Conservation (phyloP, 2,888 invertebrate genomes). For the Monochamus alternatus region DNA sequence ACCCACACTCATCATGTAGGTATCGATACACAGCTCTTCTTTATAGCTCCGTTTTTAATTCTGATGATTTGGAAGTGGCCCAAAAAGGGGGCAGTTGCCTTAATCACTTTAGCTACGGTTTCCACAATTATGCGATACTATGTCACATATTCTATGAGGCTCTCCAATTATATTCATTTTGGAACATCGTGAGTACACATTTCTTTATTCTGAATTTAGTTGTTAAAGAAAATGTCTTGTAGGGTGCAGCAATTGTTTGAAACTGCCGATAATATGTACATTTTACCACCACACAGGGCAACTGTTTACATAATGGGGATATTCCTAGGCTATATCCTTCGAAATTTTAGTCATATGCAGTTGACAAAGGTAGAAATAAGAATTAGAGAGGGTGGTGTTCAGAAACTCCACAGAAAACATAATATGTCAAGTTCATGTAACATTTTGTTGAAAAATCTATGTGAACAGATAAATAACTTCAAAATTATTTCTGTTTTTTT, state of each 20-base stretch:
- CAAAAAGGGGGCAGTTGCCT: constrained; percentile 70
- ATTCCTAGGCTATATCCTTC: constrained; percentile 75
- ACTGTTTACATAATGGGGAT: constrained; percentile 82
- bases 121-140: constrained; percentile 78
- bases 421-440: too few species aligned
- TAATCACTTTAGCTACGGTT: constrained; percentile 71
- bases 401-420: too few species aligned
- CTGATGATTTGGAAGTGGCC: constrained; percentile 77
- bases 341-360: constrained; percentile 69
- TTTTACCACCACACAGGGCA: constrained; percentile 77
- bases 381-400: too few species aligned
- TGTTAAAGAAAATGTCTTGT: constrained; percentile 54
- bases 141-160: constrained; percentile 74
- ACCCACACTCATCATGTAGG: constrained; percentile 83
- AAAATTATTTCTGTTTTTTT: too few species aligned
- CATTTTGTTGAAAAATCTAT: too few species aligned
- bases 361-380: constrained; percentile 72
- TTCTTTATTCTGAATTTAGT: constrained; percentile 1
- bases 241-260: constrained; percentile 79
- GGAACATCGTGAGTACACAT: constrained; percentile 77
- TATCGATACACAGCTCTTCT: constrained; percentile 81
- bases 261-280: constrained; percentile 81
- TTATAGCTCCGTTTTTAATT: constrained; percentile 76
- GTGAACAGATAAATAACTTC: too few species aligned
- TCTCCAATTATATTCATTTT: constrained; percentile 80